Base-by-base conservation (phyloP, 1,140 invertebrate species). In the Achroia grisella region DNA sequence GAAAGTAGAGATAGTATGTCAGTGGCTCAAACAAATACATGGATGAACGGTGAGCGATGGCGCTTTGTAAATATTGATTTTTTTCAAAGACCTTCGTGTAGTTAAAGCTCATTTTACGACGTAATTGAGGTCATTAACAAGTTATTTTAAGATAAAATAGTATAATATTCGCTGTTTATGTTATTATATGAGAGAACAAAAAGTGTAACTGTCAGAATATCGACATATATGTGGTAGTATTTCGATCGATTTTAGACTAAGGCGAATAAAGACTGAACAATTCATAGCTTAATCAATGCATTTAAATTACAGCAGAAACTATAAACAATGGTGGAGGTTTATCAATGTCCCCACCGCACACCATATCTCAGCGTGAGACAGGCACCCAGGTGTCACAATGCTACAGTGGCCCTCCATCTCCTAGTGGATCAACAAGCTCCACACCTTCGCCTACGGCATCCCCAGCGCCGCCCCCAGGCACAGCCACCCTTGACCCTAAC, bases 401-500 rank as follows among this genome's bases (percentile, higher is more conserved):
- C 52, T 85, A 82, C 52, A 84, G 75, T 40, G 76, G 76, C 0
- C 80, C 80, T 1, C 76, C 80, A 9, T 84, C 80, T 0, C 78
- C 80, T 3, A 72, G 74, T 48, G 78, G 76, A 8, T 75, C 75
- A 0, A 56, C 62, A 4, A 71, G 63, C 39, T 62, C 63, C 4
- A 56, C 73, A 1, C 56, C 65, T 2, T 80, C 78, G 0, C 78
- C 80, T 0, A 73, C 62, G 13, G 46, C 62, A 4, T 74, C 76
- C 0, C 76, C 74, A 4, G 68, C 56, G 11, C 74, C 69, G 10
- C 75, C 72, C 8, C 73, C 77, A 6, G 80, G 78, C 9, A 70
- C 79, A 3, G 89, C 89, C 44, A 96, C 94, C 2, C 87, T 92
- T 39, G 94, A 97, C 75, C 94, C 93, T 1, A 96, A 96, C 76